These are phyloP conservation scores for Drosophila antonietae DNA, from an alignment of 2,888 invertebrate genomes.

Conservation along the genomic window DNA sequence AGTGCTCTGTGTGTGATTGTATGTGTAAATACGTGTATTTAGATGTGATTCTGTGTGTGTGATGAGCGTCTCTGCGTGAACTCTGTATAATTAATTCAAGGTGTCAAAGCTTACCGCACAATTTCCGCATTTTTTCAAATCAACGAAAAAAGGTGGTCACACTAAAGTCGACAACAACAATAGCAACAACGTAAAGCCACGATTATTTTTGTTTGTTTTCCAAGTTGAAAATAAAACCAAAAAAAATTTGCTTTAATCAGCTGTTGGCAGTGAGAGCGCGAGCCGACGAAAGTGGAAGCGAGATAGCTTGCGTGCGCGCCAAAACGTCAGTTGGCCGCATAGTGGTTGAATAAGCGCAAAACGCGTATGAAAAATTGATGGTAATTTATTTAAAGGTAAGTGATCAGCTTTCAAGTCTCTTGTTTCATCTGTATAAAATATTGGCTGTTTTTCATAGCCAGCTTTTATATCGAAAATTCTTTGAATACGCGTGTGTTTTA, in stretches of 20 bases:
- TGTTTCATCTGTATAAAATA: background rate
- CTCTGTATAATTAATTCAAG: constrained; percentile 57
- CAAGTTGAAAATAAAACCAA: constrained; percentile 42
- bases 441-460: constrained; percentile 27
- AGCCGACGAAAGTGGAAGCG: constrained; percentile 40
- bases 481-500: constrained; percentile 60
- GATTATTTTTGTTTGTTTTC: constrained; percentile 54
- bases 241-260: constrained; percentile 57
- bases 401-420: constrained; percentile 31
- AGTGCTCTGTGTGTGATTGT: constrained; percentile 18
- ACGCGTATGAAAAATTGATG: constrained; percentile 16
- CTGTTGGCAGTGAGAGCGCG: constrained; percentile 50
- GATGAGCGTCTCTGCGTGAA: constrained; percentile 4
- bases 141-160: constrained; percentile 35
- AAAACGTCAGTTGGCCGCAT: constrained; percentile 57
- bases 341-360: constrained; percentile 34
- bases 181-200: constrained; percentile 36
- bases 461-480: constrained; percentile 38
- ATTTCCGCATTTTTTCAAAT: constrained; percentile 62
- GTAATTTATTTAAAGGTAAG: constrained; percentile 52
- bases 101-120: constrained; percentile 27
- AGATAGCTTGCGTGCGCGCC: constrained; percentile 59
- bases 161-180: constrained; percentile 22
- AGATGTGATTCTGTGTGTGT: constrained; percentile 12
- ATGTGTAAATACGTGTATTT: constrained; percentile 12